These are phyloP conservation scores for Hetaerina americana DNA, from an alignment of 1,140 invertebrate species.

Conservation along the genomic window DNA sequence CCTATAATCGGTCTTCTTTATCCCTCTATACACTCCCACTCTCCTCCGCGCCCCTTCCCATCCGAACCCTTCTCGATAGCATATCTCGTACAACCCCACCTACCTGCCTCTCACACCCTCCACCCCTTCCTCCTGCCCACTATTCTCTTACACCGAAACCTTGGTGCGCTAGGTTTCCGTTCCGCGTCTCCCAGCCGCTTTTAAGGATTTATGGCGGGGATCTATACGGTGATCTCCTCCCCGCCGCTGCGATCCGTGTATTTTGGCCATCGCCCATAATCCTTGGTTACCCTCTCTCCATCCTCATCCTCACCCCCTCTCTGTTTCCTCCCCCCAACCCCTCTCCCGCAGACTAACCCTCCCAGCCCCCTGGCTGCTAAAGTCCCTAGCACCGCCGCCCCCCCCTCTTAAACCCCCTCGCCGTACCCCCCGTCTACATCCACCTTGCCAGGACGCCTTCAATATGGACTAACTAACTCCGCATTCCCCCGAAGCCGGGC, in stretches of 20 bases:
- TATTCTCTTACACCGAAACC: not conserved
- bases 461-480: too few relatives aligned
- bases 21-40: too few relatives aligned
- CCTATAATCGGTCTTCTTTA: too few relatives aligned
- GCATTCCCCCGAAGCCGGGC: too few relatives aligned
- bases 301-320: not conserved
- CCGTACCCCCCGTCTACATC: too few relatives aligned
- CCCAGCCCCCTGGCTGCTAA: too few relatives aligned
- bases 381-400: too few relatives aligned
- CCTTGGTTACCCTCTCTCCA: not conserved
- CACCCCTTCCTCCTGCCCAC: too few relatives aligned
- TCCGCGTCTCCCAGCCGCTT: not conserved
- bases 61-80: not conserved
- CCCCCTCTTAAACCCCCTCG: too few relatives aligned
- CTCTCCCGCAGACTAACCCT: not conserved
- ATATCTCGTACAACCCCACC: too few relatives aligned
- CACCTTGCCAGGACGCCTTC: too few relatives aligned
- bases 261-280: not conserved
- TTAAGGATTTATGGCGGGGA: not conserved
- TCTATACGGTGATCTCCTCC: not conserved
- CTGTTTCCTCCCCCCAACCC: not conserved
- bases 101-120: too few relatives aligned
- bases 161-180: not conserved
- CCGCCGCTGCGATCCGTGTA: not conserved
- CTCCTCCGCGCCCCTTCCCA: not conserved